Evolutionary conservation across 2,888 invertebrate genomes (phyloP), one percentile per base, ranked within the genome.

Genomic region (Phytoseiulus persimilis): DNA sequence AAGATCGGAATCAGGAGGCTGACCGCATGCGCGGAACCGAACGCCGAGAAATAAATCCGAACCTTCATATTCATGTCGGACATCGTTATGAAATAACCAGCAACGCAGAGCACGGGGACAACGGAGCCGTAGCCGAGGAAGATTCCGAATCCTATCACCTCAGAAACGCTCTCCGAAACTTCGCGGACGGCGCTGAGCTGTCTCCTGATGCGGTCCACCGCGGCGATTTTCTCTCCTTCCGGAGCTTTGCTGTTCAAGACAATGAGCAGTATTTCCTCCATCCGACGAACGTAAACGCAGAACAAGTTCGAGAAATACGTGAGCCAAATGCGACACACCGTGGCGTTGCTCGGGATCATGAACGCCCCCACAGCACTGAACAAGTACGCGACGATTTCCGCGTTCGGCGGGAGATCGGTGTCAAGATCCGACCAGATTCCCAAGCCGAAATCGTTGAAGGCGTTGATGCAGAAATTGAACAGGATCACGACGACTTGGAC

Each of bases 11-110:
- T 33, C 3, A 87, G 87, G 1, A 87, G 11, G 23, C 87, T 87
- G 31, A 33, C 5, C 5, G 33, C 45, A 18, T 87, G 87, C 9
- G 87, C 87, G 45, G 33, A 87, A 39, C 39, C 87, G 33, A 87
- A 87, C 33, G 87, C 87, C 23, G 39, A n/a, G 45, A 32, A 87
- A 14, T 87, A 87, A 9, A 45, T 33, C 45, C 87, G 87, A 87
- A 87, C 87, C 33, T 87, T 87, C 0, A 32, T 28, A 18, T n/a
- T 28, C 87, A 87, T 87, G 32, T 33, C 33, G 28, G 32, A 39
- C 87, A 87, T 87, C 32, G 87, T 87, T 6, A 87, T n/a, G 45
- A 87, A 87, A 32, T 87, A 87, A 28, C 87, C 87, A 6, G 39
- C 87, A 3, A 87, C n/a, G 87, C 87, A 87, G 32, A 87, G 33